Evolutionary conservation across 1,140 invertebrate genomes (phyloP), one percentile per base, ranked within the genome.

Genomic region (Caenorhabditis remanei): DNA sequence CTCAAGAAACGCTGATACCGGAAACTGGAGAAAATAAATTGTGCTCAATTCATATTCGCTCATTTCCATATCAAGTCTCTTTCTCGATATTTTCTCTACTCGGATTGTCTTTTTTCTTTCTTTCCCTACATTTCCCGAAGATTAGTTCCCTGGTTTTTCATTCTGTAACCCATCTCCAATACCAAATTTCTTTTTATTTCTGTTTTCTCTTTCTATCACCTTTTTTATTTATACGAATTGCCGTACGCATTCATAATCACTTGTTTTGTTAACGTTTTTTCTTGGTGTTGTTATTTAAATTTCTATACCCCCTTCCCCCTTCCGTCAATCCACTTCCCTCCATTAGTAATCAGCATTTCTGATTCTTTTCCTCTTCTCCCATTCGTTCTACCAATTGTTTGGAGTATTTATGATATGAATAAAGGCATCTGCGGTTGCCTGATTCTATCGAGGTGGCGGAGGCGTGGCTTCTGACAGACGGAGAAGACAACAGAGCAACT

Each of bases 401-500:
- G 21, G 46, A 79, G 46, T 79, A 79, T 79, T 79, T 79, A 79
- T 79, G 71, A 50, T 71, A 71, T 79, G 46, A 79, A 71, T 71
- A 79, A 79, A 79, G 43, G 40, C 71, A 79, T 79, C 55, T 58
- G n/a, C n/a, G 24, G 11, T 40, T 24, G 21, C 24, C 61, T 32
- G 32, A 32, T 58, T 19, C 55, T 58, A 58, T 19, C n/a, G n/a
- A n/a, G 55, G 55, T 53, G 55, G 32, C 0, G 32, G 32, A 32
- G 55, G 55, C 55, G 55, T 58, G 55, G 11, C 55, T n/a, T 58
- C 50, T 53, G 50, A 32, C 32, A 2, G 32, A 32, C 32, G 32
- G 32, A 32, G 32, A 32, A 32, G 32, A 32, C n/a, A 2, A 32
- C 32, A 32, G 63, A 65, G 63, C 63, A 65, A 65, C 63, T 65